Evolutionary conservation across 1,140 invertebrate genomes (phyloP), one percentile per base, ranked within the genome.

Genomic region (Drosophila eugracilis): DNA sequence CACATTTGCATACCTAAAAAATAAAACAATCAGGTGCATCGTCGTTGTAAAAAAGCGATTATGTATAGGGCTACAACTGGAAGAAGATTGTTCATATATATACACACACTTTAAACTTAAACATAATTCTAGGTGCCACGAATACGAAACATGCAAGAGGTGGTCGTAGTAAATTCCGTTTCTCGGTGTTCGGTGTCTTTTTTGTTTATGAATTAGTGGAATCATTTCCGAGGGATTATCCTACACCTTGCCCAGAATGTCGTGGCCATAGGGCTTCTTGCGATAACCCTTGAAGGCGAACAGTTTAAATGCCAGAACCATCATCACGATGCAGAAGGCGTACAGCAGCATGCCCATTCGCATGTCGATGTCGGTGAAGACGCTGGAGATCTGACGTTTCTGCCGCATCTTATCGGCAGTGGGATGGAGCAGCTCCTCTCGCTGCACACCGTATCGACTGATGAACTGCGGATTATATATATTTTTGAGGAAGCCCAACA

Each of bases 271-370:
- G 47, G 92, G 90, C 90, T 95, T 95, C 92, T 95, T 96, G 78
- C 93, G 94, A 84, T 95, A 95, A 62, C 93, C 83, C 88, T 94
- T 95, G 48, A 95, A 93, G 52, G 95, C 93, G 90, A 96, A 96
- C 89, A 95, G 94, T 83, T 96, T 95, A 90, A 96, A 96, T 50
- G 97, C 94, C 55, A 96, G 54, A 57, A 96, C 93, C 60, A 97
- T 93, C 80, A 96, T 94, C 7, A 80, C 73, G 42, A 95, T 94
- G 59, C 95, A 96, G 28, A 93, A 91, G 26, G 95, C 84, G 83
- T 97, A 97, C 17, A 97, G 91, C 19, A 96, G 84, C 65, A 96
- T 94, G 91, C 95, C 96, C 80, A 96, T 94, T 65, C 95, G 94
- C 73, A 96, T 93, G 90, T 97, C 96, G 71, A 95, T 93, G 74